Evolutionary conservation across 92 coral and sea anemone species (phyloP).

Genomic region (Umimayanthus chanpuru): DNA sequence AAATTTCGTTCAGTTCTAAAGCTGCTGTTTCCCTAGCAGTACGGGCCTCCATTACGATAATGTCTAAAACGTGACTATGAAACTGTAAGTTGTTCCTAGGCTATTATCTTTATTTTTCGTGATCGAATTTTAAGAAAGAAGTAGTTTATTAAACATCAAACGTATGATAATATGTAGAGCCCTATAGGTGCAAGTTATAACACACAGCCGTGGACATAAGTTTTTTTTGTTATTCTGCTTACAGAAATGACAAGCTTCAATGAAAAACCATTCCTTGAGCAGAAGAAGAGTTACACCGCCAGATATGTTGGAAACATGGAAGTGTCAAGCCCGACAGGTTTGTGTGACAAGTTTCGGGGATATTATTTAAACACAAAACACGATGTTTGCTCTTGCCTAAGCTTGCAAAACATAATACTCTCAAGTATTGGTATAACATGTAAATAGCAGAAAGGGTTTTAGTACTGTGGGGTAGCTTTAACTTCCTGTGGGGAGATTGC

Average conservation of each 20-base stretch:
- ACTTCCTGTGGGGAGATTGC: too few species aligned
- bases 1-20: background rate
- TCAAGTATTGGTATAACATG: too few species aligned
- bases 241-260: conserved; percentile 92
- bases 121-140: background rate
- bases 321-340: conserved; percentile 91
- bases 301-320: conserved; percentile 84
- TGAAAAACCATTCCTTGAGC: conserved; percentile 91
- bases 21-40: background rate
- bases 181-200: too few species aligned
- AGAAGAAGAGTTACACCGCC: conserved; percentile 89
- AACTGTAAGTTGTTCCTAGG: background rate
- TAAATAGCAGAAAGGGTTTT: too few species aligned
- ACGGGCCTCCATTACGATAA: background rate
- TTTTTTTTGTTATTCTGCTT: background rate
- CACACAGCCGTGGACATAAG: background rate
- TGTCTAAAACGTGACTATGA: background rate
- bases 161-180: background rate
- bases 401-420: background rate
- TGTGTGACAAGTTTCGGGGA: background rate
- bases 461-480: too few species aligned
- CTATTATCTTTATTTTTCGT: background rate
- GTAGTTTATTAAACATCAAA: background rate
- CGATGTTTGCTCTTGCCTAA: background rate
- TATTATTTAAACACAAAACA: background rate